Percentiles rank a stretch among this genome's conserved stretches.
These are phyloP conservation scores for Cactoblastis cactorum DNA, from an alignment of 2,888 invertebrate species.

Conservation along the genomic window DNA sequence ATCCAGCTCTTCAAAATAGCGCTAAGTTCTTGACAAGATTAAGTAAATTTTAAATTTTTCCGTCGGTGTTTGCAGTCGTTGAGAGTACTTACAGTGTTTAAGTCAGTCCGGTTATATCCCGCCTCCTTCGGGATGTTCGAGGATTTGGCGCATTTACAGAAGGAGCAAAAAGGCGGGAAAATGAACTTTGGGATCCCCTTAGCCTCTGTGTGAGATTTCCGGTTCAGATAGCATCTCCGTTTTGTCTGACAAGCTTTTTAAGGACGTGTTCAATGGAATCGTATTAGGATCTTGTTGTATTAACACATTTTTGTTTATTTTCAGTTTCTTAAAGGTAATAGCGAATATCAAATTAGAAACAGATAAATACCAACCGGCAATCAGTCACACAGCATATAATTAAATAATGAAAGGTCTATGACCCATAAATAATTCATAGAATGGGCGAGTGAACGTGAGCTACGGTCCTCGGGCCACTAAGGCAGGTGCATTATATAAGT, in stretches of 20 bases:
- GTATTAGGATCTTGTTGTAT: neutral
- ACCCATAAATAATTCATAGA: constrained; percentile 78
- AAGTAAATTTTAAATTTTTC: constrained; percentile 55
- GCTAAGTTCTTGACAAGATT: constrained; percentile 25
- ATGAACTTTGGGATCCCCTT: constrained; percentile 32
- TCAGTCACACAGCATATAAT: constrained; percentile 46
- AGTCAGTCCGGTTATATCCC: constrained; percentile 55
- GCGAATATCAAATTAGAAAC: constrained; percentile 11
- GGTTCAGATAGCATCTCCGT: constrained; percentile 37
- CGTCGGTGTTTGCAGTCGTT: constrained; percentile 47
- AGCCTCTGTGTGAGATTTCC: constrained; percentile 40
- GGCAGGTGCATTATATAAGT: constrained; percentile 79
- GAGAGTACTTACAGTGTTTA: constrained; percentile 38
- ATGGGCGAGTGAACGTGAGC: constrained; percentile 73
- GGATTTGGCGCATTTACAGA: constrained; percentile 54
- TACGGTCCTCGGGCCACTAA: constrained; percentile 68
- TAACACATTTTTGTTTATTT: too few species aligned
- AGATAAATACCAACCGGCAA: constrained; percentile 30
- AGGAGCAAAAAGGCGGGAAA: constrained; percentile 41
- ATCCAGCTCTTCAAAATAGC: constrained; percentile 29
- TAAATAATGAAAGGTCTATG: constrained; percentile 72
- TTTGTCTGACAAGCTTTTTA: constrained; percentile 43
- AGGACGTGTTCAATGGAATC: constrained; percentile 17
- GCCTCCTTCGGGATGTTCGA: constrained; percentile 52
- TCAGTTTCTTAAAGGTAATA: too few species aligned